Evolutionary conservation across 2,797 vertebrate species (phyloP).

Genomic region (Crotalus adamanteus): DNA sequence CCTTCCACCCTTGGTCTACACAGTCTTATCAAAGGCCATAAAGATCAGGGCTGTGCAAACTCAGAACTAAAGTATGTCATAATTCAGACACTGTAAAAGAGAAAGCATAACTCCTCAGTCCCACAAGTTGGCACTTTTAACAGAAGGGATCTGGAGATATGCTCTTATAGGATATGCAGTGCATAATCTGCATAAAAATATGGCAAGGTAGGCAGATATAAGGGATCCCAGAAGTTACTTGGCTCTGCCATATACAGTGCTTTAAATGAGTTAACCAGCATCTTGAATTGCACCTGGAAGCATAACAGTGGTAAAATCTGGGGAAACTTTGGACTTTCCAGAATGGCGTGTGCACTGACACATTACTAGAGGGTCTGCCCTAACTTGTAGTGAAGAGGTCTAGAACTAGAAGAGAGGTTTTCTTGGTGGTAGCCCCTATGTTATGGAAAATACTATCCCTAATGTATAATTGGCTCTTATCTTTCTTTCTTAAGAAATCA

Average conservation of each 20-base stretch:
- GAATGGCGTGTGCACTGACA: neutral
- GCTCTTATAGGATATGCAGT: neutral
- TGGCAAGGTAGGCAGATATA: neutral
- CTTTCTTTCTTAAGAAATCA: neutral
- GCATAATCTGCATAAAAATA: too few species aligned
- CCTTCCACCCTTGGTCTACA: neutral
- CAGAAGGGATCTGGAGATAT: neutral
- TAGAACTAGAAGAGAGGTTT: neutral
- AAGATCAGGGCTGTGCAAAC: neutral
- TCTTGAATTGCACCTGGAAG: neutral
- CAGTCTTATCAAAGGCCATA: neutral
- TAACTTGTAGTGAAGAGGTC: neutral
- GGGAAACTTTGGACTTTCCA: neutral
- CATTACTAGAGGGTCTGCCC: neutral
- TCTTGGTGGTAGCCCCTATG: neutral
- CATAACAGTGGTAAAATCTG: neutral
- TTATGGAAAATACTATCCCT: neutral
- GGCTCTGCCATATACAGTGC: neutral
- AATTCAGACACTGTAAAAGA: neutral
- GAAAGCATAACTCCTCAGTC: neutral
- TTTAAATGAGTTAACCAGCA: neutral
- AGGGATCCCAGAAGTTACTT: neutral
- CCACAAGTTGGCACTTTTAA: neutral
- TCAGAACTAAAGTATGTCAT: neutral
- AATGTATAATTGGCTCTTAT: neutral